These are phyloP conservation scores for Macropus fuliginosus DNA, from an alignment of 2,797 vertebrate species.

Conservation along the genomic window DNA sequence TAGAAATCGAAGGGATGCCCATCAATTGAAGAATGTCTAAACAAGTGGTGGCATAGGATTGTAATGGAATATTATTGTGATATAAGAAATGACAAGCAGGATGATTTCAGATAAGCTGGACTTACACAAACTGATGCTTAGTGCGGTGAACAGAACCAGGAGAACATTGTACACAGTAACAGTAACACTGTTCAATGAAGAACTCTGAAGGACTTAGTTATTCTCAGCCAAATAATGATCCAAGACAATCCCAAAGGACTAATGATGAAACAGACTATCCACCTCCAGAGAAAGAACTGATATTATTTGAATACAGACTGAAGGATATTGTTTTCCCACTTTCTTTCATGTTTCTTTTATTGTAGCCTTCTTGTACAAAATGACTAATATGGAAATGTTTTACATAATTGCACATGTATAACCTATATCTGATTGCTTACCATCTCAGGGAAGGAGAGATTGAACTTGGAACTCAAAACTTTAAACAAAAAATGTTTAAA, in stretches of 20 bases:
- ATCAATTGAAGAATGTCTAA: neutral
- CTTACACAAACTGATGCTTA: too few relatives aligned
- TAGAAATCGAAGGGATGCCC: neutral
- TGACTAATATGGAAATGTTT: too few relatives aligned
- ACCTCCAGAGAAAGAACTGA: neutral
- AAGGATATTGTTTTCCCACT: neutral
- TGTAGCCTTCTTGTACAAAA: neutral
- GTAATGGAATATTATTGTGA: neutral
- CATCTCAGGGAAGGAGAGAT: neutral
- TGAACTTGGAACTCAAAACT: neutral
- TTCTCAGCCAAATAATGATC: neutral
- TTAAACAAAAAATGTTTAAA: too few relatives aligned
- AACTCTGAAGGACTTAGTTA: neutral
- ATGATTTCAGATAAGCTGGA: neutral
- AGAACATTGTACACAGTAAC: neutral
- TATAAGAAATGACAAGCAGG: too few relatives aligned
- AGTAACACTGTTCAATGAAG: neutral
- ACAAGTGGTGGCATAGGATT: neutral
- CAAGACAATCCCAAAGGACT: neutral
- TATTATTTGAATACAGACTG: neutral
- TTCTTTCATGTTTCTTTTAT: neutral
- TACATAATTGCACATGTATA: neutral
- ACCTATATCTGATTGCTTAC: neutral
- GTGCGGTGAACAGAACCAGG: neutral
- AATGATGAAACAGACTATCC: neutral